Conservation (phyloP, 2,113 vertebrate species). For the Oxyura jamaicensis region DNA sequence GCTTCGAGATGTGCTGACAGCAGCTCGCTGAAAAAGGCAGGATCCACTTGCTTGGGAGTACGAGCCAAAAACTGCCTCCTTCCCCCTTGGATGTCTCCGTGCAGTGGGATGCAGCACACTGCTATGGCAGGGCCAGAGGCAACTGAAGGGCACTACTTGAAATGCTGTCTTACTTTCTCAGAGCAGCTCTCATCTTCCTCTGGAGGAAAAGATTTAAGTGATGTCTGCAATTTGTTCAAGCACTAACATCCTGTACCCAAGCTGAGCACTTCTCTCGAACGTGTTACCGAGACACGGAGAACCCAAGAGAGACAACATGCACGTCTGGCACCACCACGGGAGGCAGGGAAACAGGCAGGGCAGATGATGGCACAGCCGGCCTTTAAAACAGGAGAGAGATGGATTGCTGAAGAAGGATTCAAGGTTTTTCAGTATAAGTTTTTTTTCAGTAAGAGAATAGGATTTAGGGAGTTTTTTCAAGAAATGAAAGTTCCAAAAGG, state of each 20-base stretch:
- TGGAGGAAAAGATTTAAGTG: not conserved
- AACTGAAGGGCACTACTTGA: not conserved
- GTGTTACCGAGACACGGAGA: not conserved
- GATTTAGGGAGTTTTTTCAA: not conserved
- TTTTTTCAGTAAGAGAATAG: not conserved
- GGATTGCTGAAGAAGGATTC: not conserved
- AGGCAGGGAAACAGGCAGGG: not conserved
- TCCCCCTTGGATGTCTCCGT: no score
- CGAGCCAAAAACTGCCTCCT: not conserved
- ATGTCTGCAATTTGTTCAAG: not conserved
- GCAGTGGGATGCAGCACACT: not conserved
- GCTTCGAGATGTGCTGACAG: not conserved
- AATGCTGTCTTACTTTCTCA: not conserved
- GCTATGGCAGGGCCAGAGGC: not conserved
- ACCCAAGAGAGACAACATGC: not conserved
- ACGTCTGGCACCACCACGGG: not conserved
- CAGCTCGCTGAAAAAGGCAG: accelerated
- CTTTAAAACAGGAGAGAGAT: not conserved
- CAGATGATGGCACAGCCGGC: not conserved
- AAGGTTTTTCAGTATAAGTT: not conserved
- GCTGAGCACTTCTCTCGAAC: not conserved
- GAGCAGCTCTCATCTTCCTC: not conserved
- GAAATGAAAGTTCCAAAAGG: not conserved
- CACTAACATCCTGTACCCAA: not conserved
- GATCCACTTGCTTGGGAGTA: not conserved